These are phyloP conservation scores for Andrena haemorrhoa DNA, from an alignment of 2,888 invertebrate genomes.

Conservation along the genomic window DNA sequence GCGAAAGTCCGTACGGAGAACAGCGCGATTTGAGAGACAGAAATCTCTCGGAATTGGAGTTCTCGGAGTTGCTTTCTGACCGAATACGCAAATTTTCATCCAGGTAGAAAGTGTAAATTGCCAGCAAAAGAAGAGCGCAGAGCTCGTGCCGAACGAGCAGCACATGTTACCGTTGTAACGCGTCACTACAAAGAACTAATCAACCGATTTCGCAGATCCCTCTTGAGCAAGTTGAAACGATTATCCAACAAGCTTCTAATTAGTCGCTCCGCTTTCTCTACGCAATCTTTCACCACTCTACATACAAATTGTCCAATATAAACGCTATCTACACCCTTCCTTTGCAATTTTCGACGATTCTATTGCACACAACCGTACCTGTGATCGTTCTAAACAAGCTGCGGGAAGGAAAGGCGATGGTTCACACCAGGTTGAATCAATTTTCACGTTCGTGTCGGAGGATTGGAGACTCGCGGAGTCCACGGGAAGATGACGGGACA, in stretches of 20 bases:
- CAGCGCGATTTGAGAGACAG: too few species aligned
- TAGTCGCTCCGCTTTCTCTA: constrained; percentile 2
- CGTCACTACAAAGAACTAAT: constrained; percentile 32
- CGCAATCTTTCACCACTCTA: constrained; percentile 3
- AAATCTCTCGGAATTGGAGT: too few species aligned
- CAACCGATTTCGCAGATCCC: constrained; percentile 4
- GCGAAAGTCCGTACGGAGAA: too few species aligned
- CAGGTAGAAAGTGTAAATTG: background rate
- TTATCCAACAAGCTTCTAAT: constrained; percentile 9
- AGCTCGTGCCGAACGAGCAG: background rate
- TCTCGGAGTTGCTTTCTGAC: too few species aligned
- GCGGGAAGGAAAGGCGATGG: background rate
- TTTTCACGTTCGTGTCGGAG: background rate
- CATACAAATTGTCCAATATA: background rate
- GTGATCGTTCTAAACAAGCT: background rate
- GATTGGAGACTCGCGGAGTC: background rate
- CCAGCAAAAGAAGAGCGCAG: background rate
- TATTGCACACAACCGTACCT: background rate
- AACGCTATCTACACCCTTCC: background rate
- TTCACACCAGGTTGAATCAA: background rate
- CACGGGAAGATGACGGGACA: background rate
- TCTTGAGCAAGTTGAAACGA: constrained; percentile 5
- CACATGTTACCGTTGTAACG: background rate
- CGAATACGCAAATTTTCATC: too few species aligned
- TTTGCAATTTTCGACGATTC: background rate